Percentiles rank a stretch among this genome's conserved stretches.
phyloP scores from a whole-genome alignment of 1,140 invertebrate genomes.

The Cydia pomonella region DNA sequence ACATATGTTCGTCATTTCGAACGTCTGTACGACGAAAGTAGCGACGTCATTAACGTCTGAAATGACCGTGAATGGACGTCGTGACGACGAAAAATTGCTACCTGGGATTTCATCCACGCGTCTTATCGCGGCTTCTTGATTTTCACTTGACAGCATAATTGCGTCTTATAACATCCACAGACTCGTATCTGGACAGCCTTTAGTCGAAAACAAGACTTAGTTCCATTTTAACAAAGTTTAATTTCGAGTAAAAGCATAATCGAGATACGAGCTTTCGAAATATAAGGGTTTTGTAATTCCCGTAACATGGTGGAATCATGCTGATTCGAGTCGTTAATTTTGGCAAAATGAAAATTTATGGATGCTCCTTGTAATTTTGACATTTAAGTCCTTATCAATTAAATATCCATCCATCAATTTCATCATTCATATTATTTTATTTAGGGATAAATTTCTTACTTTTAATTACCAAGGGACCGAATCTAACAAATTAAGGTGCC shows the following conservation, averaged over 20 bases:
- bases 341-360: conserved; percentile 22
- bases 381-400: not conserved
- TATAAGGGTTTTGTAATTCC: not conserved
- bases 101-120: conserved; percentile 19
- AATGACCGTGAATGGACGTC: too few relatives aligned
- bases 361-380: not conserved
- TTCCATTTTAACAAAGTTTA: not conserved
- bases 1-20: too few relatives aligned
- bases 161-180: not conserved
- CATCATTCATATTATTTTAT: not conserved
- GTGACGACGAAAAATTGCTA: too few relatives aligned
- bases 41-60: too few relatives aligned
- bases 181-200: not conserved
- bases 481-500: too few relatives aligned
- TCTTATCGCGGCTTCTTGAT: conserved; percentile 21
- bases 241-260: not conserved
- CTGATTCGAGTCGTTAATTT: conserved; percentile 16
- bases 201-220: not conserved
- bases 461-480: not conserved
- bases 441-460: not conserved
- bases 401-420: conserved; percentile 10
- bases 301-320: conserved; percentile 6
- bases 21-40: too few relatives aligned
- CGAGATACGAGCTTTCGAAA: not conserved
- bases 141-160: conserved; percentile 25